These are phyloP conservation scores for Alcis repandata DNA, from an alignment of 2,888 invertebrate species.

Conservation along the genomic window DNA sequence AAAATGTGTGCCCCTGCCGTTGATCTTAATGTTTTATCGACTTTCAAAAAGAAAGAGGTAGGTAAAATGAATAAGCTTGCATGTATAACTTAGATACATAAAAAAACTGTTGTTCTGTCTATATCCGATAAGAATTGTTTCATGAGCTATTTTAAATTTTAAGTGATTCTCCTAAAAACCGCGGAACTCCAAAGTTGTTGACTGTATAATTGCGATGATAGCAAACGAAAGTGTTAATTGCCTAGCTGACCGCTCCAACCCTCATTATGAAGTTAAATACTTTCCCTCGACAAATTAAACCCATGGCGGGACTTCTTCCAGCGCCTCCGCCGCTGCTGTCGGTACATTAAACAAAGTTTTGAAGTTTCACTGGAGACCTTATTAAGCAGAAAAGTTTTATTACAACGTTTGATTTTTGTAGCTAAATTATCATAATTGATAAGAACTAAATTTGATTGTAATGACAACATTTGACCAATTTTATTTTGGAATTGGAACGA, in stretches of 20 bases:
- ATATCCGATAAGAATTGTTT: too few relatives aligned
- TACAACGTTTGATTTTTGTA: not conserved
- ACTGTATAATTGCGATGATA: conserved; percentile 10
- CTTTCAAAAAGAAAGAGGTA: too few relatives aligned
- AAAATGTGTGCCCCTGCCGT: too few relatives aligned
- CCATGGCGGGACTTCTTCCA: conserved; percentile 1
- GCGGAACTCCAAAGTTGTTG: not conserved
- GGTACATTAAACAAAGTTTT: not conserved
- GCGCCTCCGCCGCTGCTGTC: too few relatives aligned
- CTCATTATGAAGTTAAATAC: conserved; percentile 16
- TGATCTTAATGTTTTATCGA: too few relatives aligned
- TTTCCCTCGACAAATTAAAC: conserved; percentile 10
- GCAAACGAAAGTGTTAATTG: conserved; percentile 17
- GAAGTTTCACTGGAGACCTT: not conserved
- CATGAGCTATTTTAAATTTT: not conserved
- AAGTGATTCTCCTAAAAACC: not conserved
- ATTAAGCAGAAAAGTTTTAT: not conserved
- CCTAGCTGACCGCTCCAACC: conserved; percentile 8
- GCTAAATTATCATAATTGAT: not conserved
- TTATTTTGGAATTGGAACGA: too few relatives aligned
- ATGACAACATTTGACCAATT: too few relatives aligned
- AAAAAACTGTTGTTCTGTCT: too few relatives aligned
- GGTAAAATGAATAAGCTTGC: too few relatives aligned
- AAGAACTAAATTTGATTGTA: too few relatives aligned
- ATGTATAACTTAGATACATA: too few relatives aligned